A percentile compares a stretch with the other conserved stretches of the same genome.
Conservation (phyloP, 2,797 vertebrate species). For the Diceros bicornis region DNA sequence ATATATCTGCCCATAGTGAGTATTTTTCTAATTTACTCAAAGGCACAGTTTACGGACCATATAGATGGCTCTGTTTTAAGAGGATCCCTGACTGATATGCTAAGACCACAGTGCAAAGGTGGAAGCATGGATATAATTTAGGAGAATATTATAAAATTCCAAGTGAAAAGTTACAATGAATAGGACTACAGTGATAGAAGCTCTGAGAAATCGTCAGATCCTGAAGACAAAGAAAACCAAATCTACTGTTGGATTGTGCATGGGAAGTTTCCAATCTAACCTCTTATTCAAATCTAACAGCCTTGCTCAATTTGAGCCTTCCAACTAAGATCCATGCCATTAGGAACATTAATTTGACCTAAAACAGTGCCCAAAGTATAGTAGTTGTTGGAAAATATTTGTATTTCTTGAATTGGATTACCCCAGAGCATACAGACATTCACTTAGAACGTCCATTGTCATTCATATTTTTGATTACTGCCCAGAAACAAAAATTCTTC, state of each 20-base stretch:
- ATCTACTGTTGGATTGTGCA: background rate
- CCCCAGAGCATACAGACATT: background rate
- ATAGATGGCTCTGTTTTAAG: constrained; percentile 54
- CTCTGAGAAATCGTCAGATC: background rate
- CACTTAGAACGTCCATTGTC: background rate
- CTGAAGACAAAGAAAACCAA: background rate
- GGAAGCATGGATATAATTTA: constrained; percentile 10
- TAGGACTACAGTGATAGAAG: background rate
- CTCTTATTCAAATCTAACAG: background rate
- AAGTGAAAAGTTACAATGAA: background rate
- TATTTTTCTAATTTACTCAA: constrained; percentile 38
- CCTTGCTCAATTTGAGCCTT: background rate
- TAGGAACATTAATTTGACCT: background rate
- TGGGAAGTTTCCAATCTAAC: background rate
- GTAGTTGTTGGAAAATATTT: background rate
- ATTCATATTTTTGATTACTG: background rate
- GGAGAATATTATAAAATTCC: constrained; percentile 39
- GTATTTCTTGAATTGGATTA: background rate
- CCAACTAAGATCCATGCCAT: background rate
- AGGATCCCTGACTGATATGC: background rate
- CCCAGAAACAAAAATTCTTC: background rate
- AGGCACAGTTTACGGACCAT: background rate
- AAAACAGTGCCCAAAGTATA: background rate
- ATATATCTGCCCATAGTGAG: background rate
- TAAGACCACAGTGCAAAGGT: background rate